A percentile compares a stretch with the other conserved stretches of the same genome.
Conservation (phyloP, 1,140 invertebrate species). For the Drosophila parvula region DNA sequence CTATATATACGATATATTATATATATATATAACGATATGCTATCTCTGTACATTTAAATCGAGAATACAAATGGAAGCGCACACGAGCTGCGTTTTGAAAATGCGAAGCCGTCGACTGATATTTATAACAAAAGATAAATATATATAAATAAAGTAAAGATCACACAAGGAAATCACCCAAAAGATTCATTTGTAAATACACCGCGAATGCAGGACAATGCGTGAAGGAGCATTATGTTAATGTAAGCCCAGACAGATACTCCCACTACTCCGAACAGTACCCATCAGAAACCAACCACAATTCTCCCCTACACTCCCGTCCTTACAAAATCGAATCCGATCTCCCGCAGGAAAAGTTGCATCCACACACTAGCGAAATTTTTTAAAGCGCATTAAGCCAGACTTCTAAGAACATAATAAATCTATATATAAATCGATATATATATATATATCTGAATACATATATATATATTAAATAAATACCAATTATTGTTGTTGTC, state of each 20-base stretch:
- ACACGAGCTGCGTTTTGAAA: conserved; percentile 64
- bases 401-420: conserved; percentile 62
- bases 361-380: conserved; percentile 78
- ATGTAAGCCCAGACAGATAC: conserved; percentile 35
- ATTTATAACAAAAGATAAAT: conserved; percentile 60
- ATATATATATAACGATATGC: conserved; percentile 33
- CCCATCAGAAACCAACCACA: conserved; percentile 13
- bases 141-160: conserved; percentile 42
- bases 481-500: conserved; percentile 82
- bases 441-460: conserved; percentile 53
- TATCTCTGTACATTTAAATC: conserved; percentile 51
- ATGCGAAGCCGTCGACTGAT: conserved; percentile 76
- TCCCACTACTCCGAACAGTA: conserved; percentile 2
- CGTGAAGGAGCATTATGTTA: conserved; percentile 37
- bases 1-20: conserved; percentile 46
- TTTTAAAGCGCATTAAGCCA: conserved; percentile 59
- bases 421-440: conserved; percentile 52
- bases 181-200: conserved; percentile 55
- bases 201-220: conserved; percentile 42
- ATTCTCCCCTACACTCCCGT: not conserved
- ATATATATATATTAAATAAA: conserved; percentile 79
- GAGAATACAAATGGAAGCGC: conserved; percentile 57
- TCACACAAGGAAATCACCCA: conserved; percentile 32
- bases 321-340: conserved; percentile 10
- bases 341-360: conserved; percentile 48